Conservation (phyloP, 2,888 invertebrate genomes). For the Pristionchus exspectatus region DNA sequence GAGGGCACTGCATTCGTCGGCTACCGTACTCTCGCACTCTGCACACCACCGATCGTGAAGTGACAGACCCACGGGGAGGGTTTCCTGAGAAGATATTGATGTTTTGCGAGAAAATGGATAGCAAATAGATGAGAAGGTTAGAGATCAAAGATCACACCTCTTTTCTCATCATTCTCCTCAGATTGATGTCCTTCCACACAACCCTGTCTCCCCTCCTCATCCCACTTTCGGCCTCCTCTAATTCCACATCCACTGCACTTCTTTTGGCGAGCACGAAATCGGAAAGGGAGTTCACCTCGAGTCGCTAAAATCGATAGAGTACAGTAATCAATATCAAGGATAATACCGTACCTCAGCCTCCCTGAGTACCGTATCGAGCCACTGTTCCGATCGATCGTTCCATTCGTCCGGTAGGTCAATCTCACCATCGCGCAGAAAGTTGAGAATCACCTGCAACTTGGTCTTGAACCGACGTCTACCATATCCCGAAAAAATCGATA, state of each 20-base stretch:
- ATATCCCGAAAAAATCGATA: background rate
- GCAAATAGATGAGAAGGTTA: background rate
- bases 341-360: constrained; percentile 52
- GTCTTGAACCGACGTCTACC: background rate
- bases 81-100: background rate
- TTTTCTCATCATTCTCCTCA: constrained; percentile 16
- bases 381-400: background rate
- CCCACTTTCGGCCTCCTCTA: background rate
- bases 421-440: constrained; percentile 48
- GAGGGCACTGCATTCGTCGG: background rate
- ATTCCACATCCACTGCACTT: background rate
- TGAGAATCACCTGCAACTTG: constrained; percentile 43
- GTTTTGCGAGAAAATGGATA: background rate
- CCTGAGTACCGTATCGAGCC: background rate
- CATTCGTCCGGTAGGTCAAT: constrained; percentile 45
- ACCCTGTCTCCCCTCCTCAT: constrained; percentile 40
- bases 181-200: constrained; percentile 27
- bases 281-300: background rate
- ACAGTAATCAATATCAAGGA: background rate
- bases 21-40: constrained; percentile 50
- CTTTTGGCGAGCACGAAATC: background rate
- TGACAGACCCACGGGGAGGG: constrained; percentile 21
- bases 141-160: constrained; percentile 17
- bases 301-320: background rate
- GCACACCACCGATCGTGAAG: constrained; percentile 36